Percentiles rank a stretch among this genome's conserved stretches.
Conservation (phyloP, 2,797 vertebrate genomes). For the Rhynchonycteris naso region DNA sequence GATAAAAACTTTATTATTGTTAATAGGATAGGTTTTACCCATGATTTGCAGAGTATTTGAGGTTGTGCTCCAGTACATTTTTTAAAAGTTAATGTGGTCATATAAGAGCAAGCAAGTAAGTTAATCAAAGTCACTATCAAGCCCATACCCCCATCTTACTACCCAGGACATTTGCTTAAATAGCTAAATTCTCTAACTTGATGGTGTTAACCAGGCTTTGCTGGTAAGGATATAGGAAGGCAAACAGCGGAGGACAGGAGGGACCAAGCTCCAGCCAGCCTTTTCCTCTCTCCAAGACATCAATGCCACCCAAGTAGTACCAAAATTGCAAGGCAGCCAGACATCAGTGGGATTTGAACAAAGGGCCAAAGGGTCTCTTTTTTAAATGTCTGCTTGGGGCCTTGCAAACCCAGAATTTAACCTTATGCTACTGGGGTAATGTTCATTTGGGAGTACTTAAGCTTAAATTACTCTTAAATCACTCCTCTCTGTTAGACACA, state of each 20-base stretch:
- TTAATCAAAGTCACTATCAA: not conserved
- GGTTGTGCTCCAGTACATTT: not conserved
- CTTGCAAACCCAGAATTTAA: constrained; percentile 75
- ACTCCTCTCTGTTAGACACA: constrained; percentile 72
- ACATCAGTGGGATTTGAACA: constrained; percentile 66
- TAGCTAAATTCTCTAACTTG: constrained; percentile 18
- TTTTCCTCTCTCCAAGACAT: not conserved
- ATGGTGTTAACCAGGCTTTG: not conserved
- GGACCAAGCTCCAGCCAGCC: not conserved
- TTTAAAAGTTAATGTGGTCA: constrained; percentile 2
- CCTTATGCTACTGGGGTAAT: constrained; percentile 74
- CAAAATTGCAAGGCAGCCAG: constrained; percentile 43
- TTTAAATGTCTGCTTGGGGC: constrained; percentile 69
- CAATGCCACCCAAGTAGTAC: constrained; percentile 52
- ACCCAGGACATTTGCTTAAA: not conserved
- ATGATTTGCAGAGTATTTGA: constrained; percentile 48
- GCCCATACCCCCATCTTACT: not conserved
- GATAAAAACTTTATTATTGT: constrained; percentile 36
- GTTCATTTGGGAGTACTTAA: constrained; percentile 80
- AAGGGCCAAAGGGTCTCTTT: constrained; percentile 72
- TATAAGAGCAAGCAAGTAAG: not conserved
- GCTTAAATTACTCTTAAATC: constrained; percentile 78
- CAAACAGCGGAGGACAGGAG: not conserved
- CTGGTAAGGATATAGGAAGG: not conserved
- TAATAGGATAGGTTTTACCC: not conserved